These are phyloP conservation scores for Heloderma charlesbogerti DNA, from an alignment of 2,113 vertebrate genomes.

Conservation along the genomic window DNA sequence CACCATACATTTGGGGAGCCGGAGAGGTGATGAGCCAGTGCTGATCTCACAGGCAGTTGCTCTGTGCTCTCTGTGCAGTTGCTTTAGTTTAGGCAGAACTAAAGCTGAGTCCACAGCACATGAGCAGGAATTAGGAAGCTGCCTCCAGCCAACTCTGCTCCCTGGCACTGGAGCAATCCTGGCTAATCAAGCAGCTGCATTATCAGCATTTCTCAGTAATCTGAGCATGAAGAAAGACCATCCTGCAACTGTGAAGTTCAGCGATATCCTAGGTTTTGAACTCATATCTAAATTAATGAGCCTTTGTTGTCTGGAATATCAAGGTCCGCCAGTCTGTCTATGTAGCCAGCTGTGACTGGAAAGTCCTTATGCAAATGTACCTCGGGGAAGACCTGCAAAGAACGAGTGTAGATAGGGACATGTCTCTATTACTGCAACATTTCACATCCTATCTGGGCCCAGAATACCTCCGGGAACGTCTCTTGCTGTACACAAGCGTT, in stretches of 20 bases:
- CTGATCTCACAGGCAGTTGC: slow-evolving; percentile 17
- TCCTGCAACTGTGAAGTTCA: slow-evolving; percentile 30
- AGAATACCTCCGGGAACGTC: neutral
- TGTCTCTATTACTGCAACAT: neutral
- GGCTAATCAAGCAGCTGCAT: neutral
- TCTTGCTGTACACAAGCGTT: neutral
- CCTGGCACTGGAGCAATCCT: neutral
- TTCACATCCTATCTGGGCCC: neutral
- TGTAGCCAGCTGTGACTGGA: neutral
- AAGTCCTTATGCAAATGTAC: neutral
- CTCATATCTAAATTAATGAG: slow-evolving; percentile 21
- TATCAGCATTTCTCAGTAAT: slow-evolving; percentile 13
- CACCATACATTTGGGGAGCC: neutral
- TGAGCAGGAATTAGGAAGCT: neutral
- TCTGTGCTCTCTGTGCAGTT: too few relatives aligned
- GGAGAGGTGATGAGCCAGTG: neutral
- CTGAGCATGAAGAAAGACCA: slow-evolving; percentile 4
- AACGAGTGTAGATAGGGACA: neutral
- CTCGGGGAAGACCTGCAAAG: neutral
- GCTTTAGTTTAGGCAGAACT: too few relatives aligned
- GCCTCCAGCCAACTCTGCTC: neutral
- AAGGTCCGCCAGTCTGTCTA: neutral
- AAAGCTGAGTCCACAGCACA: neutral
- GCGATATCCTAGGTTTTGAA: slow-evolving; percentile 13
- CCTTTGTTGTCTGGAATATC: slow-evolving; percentile 33